Percentiles rank a stretch among this genome's conserved stretches.
phyloP scores from a whole-genome alignment of 23 tunicate species.

The Diplosoma virens region DNA sequence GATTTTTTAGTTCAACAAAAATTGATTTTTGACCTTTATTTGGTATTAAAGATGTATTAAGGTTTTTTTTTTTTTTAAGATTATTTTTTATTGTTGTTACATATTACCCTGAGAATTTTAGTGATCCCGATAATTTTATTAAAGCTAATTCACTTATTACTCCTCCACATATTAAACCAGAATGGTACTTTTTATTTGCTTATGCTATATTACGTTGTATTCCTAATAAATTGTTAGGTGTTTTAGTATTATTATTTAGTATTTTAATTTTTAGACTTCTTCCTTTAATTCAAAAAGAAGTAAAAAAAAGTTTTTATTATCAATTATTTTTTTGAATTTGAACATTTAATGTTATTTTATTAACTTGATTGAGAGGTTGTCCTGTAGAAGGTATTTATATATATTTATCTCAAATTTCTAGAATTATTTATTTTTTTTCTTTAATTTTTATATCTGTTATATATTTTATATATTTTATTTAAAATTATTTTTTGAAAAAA shows the following conservation, averaged over 20 bases:
- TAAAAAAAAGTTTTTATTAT: not conserved
- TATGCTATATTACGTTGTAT: slow-evolving; percentile 38
- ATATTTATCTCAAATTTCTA: not conserved
- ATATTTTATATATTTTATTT: not conserved
- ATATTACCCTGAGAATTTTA: not conserved
- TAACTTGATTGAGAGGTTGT: slow-evolving; percentile 22
- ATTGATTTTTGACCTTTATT: slow-evolving; percentile 37
- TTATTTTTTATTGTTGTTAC: not conserved
- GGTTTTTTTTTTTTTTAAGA: not conserved
- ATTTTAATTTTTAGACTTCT: slow-evolving; percentile 7
- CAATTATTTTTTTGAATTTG: slow-evolving; percentile 4
- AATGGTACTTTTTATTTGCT: slow-evolving; percentile 35
- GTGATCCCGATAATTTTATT: slow-evolving; percentile 23
- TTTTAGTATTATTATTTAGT: not conserved
- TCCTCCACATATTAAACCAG: slow-evolving; percentile 38
- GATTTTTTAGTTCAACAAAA: not conserved
- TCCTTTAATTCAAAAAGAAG: not conserved
- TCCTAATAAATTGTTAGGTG: slow-evolving; percentile 21
- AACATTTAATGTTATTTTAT: not conserved
- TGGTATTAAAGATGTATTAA: slow-evolving; percentile 22
- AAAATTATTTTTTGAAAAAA: slow-evolving; percentile 5
- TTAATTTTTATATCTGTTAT: not conserved
- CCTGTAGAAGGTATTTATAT: not conserved
- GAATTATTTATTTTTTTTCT: slow-evolving; percentile 12
- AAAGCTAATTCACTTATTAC: slow-evolving; percentile 25